Evolutionary conservation across 2,888 invertebrate species (phyloP).

Genomic region (Leuctra nigra): DNA sequence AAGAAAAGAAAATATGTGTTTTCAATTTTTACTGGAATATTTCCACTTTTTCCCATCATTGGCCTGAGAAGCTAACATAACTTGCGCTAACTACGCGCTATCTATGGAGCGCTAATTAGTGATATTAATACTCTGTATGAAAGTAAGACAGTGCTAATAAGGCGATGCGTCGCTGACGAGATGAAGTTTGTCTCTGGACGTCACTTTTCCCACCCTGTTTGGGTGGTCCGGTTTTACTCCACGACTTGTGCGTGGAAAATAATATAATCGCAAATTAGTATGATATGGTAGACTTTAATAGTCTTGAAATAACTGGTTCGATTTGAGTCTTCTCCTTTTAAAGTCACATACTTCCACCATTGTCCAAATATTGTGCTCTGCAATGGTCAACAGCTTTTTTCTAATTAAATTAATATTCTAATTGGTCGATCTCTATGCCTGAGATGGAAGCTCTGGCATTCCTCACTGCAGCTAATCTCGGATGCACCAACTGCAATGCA

Average conservation of each 20-base stretch:
- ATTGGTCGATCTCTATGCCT: slow-evolving; percentile 14
- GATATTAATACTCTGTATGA: slow-evolving; percentile 5
- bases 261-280: not conserved
- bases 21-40: not conserved
- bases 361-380: slow-evolving; percentile 6
- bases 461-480: too few relatives aligned
- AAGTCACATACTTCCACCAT: not conserved
- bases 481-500: too few relatives aligned
- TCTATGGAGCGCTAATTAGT: slow-evolving; percentile 10
- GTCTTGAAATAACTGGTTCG: slow-evolving; percentile 10
- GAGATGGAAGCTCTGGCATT: slow-evolving; percentile 1
- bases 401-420: slow-evolving; percentile 10
- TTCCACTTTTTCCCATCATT: not conserved
- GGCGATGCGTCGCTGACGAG: not conserved
- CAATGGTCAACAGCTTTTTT: slow-evolving; percentile 1
- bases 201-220: slow-evolving; percentile 10
- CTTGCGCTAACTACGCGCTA: not conserved
- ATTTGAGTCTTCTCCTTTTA: not conserved
- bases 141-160: slow-evolving; percentile 13
- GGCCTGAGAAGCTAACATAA: not conserved
- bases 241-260: slow-evolving; percentile 6
- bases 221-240: slow-evolving; percentile 11
- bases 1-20: too few relatives aligned
- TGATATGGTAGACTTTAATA: not conserved
- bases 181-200: not conserved